Evolutionary conservation across 2,797 vertebrate species (phyloP).

Genomic region (Ciconia nigra): DNA sequence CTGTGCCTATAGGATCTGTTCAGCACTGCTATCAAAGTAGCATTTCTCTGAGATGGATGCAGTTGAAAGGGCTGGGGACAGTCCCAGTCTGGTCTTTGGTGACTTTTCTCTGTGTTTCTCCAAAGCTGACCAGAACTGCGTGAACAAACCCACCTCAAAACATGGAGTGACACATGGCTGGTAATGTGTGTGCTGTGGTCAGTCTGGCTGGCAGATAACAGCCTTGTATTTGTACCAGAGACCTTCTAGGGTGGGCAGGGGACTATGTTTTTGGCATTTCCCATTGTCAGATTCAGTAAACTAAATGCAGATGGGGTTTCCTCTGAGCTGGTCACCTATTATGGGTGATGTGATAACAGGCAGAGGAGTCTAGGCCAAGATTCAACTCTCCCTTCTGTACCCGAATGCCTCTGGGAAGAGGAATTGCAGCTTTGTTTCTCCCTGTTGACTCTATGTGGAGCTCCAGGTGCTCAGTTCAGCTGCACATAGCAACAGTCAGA

Average conservation of each 20-base stretch:
- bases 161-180: not conserved
- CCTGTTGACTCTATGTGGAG: not conserved
- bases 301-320: not conserved
- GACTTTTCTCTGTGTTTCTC: not conserved
- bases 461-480: not conserved
- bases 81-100: not conserved
- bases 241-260: not conserved
- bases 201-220: not conserved
- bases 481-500: not conserved
- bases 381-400: not conserved
- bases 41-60: not conserved
- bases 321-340: not conserved
- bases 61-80: not conserved
- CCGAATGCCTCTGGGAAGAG: not conserved
- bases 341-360: fast-evolving
- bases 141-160: not conserved
- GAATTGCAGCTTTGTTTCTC: not conserved
- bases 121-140: not conserved
- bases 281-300: not conserved
- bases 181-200: not conserved
- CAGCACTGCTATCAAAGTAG: not conserved
- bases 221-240: not conserved
- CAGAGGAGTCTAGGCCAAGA: not conserved
- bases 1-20: not conserved
- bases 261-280: not conserved